Percentiles rank a stretch among this genome's conserved stretches.
These are phyloP conservation scores for Tringa solitaria DNA, from an alignment of 2,113 vertebrate genomes.

Conservation along the genomic window DNA sequence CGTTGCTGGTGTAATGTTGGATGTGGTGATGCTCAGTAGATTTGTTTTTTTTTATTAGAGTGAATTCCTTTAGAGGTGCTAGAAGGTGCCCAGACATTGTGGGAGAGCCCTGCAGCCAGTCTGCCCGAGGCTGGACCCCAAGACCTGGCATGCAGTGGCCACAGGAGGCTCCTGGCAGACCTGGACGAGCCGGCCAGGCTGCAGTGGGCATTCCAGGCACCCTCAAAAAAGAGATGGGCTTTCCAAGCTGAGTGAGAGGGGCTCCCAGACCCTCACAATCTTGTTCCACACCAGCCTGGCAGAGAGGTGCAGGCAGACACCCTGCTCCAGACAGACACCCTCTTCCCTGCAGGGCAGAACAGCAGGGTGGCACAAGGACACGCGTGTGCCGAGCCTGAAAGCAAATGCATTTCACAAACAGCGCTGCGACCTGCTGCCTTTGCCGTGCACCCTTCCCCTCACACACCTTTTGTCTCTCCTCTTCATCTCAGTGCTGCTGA, in stretches of 20 bases:
- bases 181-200: rapidly evolving
- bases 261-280: rapidly evolving
- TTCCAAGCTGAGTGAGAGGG: neutral
- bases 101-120: neutral
- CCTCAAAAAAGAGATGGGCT: neutral
- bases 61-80: neutral
- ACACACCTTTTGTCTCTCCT: neutral
- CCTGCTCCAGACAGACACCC: rapidly evolving
- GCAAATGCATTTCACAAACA: rapidly evolving
- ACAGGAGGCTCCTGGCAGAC: neutral
- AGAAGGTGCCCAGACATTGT: rapidly evolving
- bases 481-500: rapidly evolving
- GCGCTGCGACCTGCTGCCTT: neutral
- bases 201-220: neutral
- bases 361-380: rapidly evolving
- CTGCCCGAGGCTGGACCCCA: neutral
- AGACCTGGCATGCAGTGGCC: rapidly evolving
- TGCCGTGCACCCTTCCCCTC: too few relatives aligned
- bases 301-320: neutral
- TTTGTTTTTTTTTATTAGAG: neutral
- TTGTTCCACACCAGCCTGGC: neutral
- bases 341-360: neutral
- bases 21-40: neutral
- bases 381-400: rapidly evolving
- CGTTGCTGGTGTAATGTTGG: neutral